Evolutionary conservation across 2,113 vertebrate species (phyloP).

Genomic region (Lutjanus erythropterus): DNA sequence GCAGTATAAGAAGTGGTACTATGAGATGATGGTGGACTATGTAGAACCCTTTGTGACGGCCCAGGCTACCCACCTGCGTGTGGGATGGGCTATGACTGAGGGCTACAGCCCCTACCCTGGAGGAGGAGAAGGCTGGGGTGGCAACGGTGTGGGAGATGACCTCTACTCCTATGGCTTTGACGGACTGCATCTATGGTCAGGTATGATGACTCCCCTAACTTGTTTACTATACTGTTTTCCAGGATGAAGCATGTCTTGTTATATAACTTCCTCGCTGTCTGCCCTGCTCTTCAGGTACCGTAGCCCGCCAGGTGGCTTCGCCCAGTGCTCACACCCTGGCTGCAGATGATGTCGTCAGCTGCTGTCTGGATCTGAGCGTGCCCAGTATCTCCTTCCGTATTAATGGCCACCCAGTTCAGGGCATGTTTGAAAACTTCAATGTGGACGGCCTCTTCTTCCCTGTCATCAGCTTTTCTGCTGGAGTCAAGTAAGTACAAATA

Average conservation of each 20-base stretch:
- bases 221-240: not conserved
- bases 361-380: slow-evolving; percentile 93
- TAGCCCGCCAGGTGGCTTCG: slow-evolving; percentile 88
- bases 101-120: slow-evolving; percentile 95
- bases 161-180: slow-evolving; percentile 94
- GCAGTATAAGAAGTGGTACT: slow-evolving; percentile 96
- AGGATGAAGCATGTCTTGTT: not conserved
- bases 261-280: not conserved
- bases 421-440: slow-evolving; percentile 96
- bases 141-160: slow-evolving; percentile 95
- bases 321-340: slow-evolving; percentile 88
- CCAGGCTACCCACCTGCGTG: slow-evolving; percentile 88
- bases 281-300: slow-evolving; percentile 82
- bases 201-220: slow-evolving; percentile 69
- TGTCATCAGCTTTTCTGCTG: slow-evolving; percentile 92
- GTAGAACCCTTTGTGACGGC: slow-evolving; percentile 90
- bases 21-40: slow-evolving; percentile 92
- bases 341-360: slow-evolving; percentile 91
- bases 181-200: slow-evolving; percentile 93
- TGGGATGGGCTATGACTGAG: slow-evolving; percentile 93
- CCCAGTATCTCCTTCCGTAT: slow-evolving; percentile 95
- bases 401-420: slow-evolving; percentile 94
- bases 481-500: slow-evolving; percentile 86
- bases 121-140: slow-evolving; percentile 95
- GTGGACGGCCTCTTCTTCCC: slow-evolving; percentile 94